Conservation (phyloP, 2,797 vertebrate genomes). For the Bovichtus diacanthus region DNA sequence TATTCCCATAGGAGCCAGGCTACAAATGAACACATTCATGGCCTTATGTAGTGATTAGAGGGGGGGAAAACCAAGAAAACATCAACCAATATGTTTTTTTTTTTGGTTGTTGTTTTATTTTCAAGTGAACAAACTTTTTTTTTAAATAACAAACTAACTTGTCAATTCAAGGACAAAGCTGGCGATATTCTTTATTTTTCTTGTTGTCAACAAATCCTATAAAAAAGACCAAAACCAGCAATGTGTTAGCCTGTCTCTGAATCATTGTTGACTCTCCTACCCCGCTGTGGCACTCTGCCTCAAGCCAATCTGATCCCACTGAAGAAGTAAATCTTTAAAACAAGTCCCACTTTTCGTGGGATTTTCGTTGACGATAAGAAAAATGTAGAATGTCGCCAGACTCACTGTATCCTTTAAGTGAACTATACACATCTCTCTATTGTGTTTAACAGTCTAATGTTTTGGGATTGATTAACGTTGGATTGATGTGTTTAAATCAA, state of each 20-base stretch:
- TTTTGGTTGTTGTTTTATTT: not conserved
- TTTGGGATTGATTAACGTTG: not conserved
- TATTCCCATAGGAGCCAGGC: not conserved
- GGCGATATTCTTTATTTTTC: not conserved
- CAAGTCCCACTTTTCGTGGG: not conserved
- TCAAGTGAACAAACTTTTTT: not conserved
- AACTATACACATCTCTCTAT: not conserved
- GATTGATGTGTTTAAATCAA: not conserved
- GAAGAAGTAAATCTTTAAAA: not conserved
- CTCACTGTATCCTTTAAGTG: not conserved
- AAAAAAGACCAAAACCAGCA: not conserved
- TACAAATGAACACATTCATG: not conserved
- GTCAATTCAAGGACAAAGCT: not conserved
- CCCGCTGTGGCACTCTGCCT: not conserved
- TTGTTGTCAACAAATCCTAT: not conserved
- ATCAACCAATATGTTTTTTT: not conserved
- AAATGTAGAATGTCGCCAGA: not conserved
- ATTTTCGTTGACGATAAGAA: not conserved
- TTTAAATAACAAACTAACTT: not conserved
- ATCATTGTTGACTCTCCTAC: not conserved
- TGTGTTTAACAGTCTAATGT: not conserved
- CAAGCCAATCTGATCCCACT: not conserved
- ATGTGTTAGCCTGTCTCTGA: not conserved
- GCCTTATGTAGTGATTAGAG: not conserved
- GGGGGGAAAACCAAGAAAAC: not conserved